Evolutionary conservation across 2,888 invertebrate species (phyloP), one percentile per base, ranked within the genome.

Genomic region (Syrphus vitripennis): DNA sequence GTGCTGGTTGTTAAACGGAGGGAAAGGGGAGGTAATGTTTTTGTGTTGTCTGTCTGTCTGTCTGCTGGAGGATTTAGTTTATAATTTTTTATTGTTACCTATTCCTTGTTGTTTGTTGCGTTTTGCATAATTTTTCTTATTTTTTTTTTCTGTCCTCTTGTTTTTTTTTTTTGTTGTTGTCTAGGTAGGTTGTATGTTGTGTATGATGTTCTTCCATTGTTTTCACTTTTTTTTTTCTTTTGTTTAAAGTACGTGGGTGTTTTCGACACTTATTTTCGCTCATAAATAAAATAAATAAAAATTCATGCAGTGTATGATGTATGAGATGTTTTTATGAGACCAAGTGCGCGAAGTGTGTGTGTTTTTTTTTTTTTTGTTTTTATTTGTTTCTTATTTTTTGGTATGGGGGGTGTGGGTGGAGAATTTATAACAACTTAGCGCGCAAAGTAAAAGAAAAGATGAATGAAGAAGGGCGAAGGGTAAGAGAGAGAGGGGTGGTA

Each of bases 211-310:
- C 37, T 19, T 12, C 63, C 65, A 76, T 84, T 86, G 83, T 80
- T 80, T n/a, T 84, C 50, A 65, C 16, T 65, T 45, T 50, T 53
- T 24, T 26, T 31, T 42, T 5, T 42, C 7, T 48, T 21, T 5
- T 9, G 9, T 10, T 42, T 19, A 37, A 72, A 69, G 84, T 77
- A 81, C 77, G 84, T 86, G 81, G 84, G 84, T 86, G 84, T 81
- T 81, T 86, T 86, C 84, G 84, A 81, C 84, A 86, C 84, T 86
- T 86, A 84, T 86, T 86, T 81, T 81, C 76, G 53, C 84, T 86
- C 81, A 81, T 86, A 86, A 86, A 86, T 86, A 81, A 86, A 81
- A 76, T 40, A 72, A 67, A 69, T 53, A 74, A 67, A 69, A 77
- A 72, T 77, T 72, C 77, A 72, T 86, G 77, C 45, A 72, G 48